Conservation (phyloP, 2,113 vertebrate genomes). For the Pygoscelis antarcticus region DNA sequence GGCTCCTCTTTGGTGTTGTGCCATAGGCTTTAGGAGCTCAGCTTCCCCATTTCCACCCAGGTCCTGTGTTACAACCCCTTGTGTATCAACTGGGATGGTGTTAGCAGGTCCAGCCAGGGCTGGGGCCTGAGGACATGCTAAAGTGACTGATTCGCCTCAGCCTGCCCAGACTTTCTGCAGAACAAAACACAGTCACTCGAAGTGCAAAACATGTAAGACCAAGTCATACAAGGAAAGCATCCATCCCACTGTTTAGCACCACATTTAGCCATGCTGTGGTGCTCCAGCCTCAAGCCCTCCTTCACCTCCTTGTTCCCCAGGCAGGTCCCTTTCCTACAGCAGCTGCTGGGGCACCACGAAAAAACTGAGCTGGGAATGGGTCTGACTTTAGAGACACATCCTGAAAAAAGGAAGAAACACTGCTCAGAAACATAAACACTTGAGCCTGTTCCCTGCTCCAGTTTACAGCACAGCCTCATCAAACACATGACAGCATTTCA, state of each 20-base stretch:
- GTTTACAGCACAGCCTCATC: neutral
- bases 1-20: neutral
- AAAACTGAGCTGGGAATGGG: neutral
- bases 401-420: neutral
- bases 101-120: neutral
- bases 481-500: neutral
- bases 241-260: neutral
- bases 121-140: neutral
- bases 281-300: neutral
- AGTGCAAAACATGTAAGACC: neutral
- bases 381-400: neutral
- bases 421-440: neutral
- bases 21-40: neutral
- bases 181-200: neutral
- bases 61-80: neutral
- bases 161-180: neutral
- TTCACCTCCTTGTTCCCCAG: neutral
- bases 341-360: neutral
- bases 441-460: neutral
- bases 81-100: neutral
- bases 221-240: neutral
- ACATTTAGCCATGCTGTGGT: neutral
- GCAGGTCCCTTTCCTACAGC: neutral
- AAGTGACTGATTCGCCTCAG: neutral
- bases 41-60: neutral